Conservation (phyloP, 92 coral and sea anemone species). For the Chrysogorgia sp. region DNA sequence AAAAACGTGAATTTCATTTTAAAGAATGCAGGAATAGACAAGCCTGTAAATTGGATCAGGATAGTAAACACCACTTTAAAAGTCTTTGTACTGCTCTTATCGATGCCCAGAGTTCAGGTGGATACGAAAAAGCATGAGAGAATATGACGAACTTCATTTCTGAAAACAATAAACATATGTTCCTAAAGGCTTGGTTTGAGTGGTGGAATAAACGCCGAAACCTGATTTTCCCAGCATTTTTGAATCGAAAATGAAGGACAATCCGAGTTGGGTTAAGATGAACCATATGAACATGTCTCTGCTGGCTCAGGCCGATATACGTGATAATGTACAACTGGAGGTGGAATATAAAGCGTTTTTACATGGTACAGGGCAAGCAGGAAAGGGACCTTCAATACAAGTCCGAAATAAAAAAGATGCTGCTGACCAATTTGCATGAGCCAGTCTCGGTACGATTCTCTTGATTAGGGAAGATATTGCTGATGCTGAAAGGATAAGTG, state of each 20-base stretch:
- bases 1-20: constrained; percentile 65
- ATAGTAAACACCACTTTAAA: constrained; percentile 41
- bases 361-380: background rate
- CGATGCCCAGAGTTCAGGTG: constrained; percentile 17
- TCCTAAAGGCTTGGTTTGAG: background rate
- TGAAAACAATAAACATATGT: background rate
- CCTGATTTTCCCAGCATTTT: background rate
- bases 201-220: constrained; percentile 7
- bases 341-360: background rate
- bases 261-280: background rate
- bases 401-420: background rate
- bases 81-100: constrained; percentile 50
- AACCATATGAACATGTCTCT: constrained; percentile 23
- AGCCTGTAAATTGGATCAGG: constrained; percentile 48
- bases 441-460: too few relatives aligned
- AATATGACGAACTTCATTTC: background rate
- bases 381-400: background rate
- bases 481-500: background rate
- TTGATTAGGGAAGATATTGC: background rate
- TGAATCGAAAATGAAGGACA: too few relatives aligned
- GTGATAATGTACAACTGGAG: constrained; percentile 12
- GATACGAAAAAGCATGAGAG: background rate
- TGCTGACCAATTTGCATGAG: background rate
- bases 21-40: constrained; percentile 61
- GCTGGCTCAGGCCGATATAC: constrained; percentile 4